Conservation (phyloP, 2,797 vertebrate species). For the Poecilia wingei region DNA sequence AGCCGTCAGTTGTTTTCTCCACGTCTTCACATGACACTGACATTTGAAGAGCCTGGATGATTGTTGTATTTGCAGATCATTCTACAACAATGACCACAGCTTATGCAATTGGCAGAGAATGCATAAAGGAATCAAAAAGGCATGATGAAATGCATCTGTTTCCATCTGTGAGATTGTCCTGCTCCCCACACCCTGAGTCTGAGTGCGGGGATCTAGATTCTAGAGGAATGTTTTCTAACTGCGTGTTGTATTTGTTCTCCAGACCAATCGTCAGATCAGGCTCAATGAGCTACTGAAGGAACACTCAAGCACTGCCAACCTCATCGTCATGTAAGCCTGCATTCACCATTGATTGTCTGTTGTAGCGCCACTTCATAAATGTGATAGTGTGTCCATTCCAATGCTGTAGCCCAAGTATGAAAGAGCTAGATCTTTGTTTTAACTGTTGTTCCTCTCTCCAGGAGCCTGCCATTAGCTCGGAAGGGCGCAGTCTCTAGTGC, state of each 20-base stretch:
- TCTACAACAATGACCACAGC: background rate
- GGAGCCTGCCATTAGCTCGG: conserved; percentile 95
- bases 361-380: background rate
- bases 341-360: no score
- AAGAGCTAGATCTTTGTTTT: background rate
- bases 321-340: conserved; percentile 95
- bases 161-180: background rate
- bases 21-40: background rate
- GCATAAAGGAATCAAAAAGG: background rate
- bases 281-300: conserved; percentile 96
- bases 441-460: conserved; percentile 52
- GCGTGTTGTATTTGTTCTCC: conserved; percentile 51
- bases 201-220: no score
- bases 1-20: background rate
- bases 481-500: conserved; percentile 94
- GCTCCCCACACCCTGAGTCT: no score
- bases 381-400: no score
- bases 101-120: background rate
- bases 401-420: background rate
- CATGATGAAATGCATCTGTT: background rate
- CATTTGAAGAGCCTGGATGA: background rate
- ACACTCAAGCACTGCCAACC: conserved; percentile 93
- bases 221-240: background rate
- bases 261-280: conserved; percentile 96
- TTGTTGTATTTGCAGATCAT: background rate